Evolutionary conservation across 2,888 invertebrate species (phyloP), one percentile per base, ranked within the genome.

Genomic region (Spatulosminthurus flaviceps): DNA sequence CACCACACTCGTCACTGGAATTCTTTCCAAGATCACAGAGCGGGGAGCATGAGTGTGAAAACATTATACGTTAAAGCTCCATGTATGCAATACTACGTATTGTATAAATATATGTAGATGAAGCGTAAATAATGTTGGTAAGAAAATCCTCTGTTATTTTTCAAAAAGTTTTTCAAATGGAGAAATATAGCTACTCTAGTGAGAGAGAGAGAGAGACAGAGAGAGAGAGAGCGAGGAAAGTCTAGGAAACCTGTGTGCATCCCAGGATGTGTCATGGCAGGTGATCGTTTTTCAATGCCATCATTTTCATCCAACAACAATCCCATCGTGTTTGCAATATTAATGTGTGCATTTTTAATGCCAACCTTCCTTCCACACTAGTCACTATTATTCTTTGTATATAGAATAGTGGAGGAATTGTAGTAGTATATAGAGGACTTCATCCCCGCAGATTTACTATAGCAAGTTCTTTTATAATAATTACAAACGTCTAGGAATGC

Each of bases 281-380:
- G 64, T 64, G 64, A 24, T 5, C 64, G 64, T 64, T 64, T 64
- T 64, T 64, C 64, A 64, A 64, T 64, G 64, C 64, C 64, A 64
- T 11, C 24, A 64, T 64, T 72, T 72, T 71, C 71, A 29, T 29
- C 41, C 66, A 78, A 66, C 42, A 72, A 61, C n/a, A n/a, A n/a
- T 66, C 22, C 64, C 78, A 19, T 72, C 72, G 72, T 72, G 72
- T 72, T 72, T 72, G 72, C 51, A 72, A 72, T 72, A 72, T 72
- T 72, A 72, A 72, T 72, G 72, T 43, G 24, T 24, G 51, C 70
- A 70, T 70, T 28, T 34, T 70, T 4, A 70, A 41, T 70, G 0
- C 41, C n/a, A 34, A 67, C 26, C 28, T 26, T 26, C 67, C 19
- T 67, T 13, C 29, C 67, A 29, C n/a, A 11, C 7, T 69, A 13